Evolutionary conservation across 1,140 invertebrate genomes (phyloP).

Genomic region (Drosophila parabipectinata): DNA sequence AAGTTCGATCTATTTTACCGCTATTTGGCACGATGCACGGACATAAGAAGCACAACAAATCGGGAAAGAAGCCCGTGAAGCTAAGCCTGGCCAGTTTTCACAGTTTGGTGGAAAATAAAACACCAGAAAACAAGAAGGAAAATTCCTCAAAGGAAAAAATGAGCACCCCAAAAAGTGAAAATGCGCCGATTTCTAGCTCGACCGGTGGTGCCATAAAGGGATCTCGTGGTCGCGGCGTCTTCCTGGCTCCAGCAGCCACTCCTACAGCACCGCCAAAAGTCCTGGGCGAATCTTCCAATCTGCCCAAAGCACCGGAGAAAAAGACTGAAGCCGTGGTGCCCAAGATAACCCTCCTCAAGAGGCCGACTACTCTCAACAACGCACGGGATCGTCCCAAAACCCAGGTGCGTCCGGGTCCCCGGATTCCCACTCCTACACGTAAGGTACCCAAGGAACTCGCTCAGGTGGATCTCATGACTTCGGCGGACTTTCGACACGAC

Average conservation of each 20-base stretch:
- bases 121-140: too few species aligned
- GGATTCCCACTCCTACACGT: conserved; percentile 23
- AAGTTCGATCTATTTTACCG: background rate
- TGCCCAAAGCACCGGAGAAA: background rate
- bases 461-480: conserved; percentile 57
- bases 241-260: background rate
- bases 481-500: conserved; percentile 57
- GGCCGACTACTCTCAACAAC: background rate
- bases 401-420: background rate
- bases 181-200: too few species aligned
- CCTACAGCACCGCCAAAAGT: background rate
- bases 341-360: background rate
- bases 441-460: conserved; percentile 37
- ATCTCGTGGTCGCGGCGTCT: background rate
- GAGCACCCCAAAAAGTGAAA: background rate
- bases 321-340: background rate
- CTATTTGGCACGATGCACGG: conserved; percentile 15
- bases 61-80: conserved; percentile 9
- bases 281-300: too few species aligned
- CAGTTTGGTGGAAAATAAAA: background rate
- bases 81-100: conserved; percentile 32
- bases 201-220: background rate
- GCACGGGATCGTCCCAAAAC: background rate
- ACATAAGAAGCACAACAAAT: background rate
- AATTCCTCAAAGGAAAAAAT: background rate